Conservation (phyloP, 2,888 invertebrate genomes). For the Stenurella melanura region DNA sequence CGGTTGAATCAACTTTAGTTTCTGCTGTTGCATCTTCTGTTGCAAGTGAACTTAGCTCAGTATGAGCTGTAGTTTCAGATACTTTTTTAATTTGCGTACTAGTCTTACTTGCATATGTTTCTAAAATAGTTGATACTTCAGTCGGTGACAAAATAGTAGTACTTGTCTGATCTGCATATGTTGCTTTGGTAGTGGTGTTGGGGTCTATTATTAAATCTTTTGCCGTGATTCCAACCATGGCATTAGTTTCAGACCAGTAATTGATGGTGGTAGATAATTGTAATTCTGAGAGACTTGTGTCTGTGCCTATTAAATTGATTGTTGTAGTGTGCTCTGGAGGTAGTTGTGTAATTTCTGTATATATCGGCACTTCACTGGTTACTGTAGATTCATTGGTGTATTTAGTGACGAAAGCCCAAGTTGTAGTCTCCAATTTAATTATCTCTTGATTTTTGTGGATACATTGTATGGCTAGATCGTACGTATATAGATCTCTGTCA, state of each 20-base stretch:
- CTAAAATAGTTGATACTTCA: neutral
- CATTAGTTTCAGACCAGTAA: neutral
- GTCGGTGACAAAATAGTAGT: neutral
- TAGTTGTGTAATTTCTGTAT: neutral
- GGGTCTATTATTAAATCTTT: neutral
- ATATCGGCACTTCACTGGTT: neutral
- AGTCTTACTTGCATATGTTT: neutral
- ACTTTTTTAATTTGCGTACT: neutral
- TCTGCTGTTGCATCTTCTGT: neutral
- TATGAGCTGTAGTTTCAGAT: neutral
- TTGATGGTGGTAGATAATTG: too few species aligned
- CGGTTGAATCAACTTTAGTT: neutral
- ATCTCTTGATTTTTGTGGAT: conserved; percentile 24
- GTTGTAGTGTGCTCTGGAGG: neutral
- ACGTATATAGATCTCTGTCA: conserved; percentile 28
- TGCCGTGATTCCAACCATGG: neutral
- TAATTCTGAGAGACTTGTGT: too few species aligned
- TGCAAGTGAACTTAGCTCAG: neutral
- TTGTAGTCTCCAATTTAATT: neutral
- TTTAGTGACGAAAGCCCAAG: neutral
- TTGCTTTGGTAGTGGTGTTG: neutral
- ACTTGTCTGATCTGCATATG: neutral
- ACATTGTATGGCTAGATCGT: conserved; percentile 44
- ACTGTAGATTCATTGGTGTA: neutral
- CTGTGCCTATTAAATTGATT: neutral